Conservation (phyloP, 2,888 invertebrate species). For the Amorpha juglandis region DNA sequence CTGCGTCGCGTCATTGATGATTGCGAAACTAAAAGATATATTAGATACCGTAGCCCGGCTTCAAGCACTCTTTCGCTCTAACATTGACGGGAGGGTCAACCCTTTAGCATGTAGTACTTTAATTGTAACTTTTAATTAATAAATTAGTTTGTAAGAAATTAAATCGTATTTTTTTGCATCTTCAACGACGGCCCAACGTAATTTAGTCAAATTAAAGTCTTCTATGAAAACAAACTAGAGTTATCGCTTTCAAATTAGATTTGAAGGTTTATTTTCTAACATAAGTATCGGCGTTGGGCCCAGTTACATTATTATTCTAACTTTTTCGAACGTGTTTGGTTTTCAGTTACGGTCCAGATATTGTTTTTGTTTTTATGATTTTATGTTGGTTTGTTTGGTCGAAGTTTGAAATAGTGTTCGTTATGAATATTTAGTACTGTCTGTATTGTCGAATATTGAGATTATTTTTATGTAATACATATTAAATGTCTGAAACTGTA, state of each 20-base stretch:
- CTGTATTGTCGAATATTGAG: no score
- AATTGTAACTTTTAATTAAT: no score
- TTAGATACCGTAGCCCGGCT: no score
- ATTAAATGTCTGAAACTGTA: background rate
- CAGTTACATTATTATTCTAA: conserved; percentile 76
- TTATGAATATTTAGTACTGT: background rate
- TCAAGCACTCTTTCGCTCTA: no score
- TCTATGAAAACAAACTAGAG: background rate
- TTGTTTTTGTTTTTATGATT: conserved; percentile 66
- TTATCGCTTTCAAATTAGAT: background rate
- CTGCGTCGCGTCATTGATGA: no score
- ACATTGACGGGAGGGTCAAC: no score
- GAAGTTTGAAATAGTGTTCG: conserved; percentile 10
- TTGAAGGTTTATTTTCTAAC: conserved; percentile 40
- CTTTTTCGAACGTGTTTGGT: conserved; percentile 73
- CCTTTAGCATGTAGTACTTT: no score
- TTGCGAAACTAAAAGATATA: no score
- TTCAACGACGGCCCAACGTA: no score
- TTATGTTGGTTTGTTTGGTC: conserved; percentile 33
- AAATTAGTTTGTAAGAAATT: no score
- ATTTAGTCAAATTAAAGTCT: background rate
- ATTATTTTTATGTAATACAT: background rate
- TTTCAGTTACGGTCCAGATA: conserved; percentile 50
- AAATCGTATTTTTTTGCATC: no score
- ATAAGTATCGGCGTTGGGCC: conserved; percentile 48